phyloP scores from a whole-genome alignment of 1,140 invertebrate genomes.

The Chrysoperla carnea region DNA sequence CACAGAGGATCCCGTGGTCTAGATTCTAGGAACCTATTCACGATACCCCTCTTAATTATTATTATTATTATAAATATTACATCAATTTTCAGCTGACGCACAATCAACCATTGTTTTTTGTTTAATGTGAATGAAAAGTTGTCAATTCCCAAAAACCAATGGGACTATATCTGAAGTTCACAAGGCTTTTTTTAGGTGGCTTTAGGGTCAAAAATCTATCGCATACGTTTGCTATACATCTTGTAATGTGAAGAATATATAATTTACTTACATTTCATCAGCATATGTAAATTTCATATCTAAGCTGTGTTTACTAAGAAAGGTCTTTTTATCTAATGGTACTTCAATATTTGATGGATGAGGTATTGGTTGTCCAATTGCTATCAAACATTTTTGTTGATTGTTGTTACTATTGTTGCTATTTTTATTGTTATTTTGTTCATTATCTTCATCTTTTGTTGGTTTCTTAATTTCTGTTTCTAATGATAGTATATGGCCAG shows the following conservation, averaged over 20 bases:
- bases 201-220: too few species aligned
- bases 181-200: too few species aligned
- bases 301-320: slow-evolving; percentile 77
- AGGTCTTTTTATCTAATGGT: slow-evolving; percentile 71
- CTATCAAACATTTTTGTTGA: slow-evolving; percentile 41
- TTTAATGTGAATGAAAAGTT: too few species aligned
- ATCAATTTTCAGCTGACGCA: too few species aligned
- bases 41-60: too few species aligned
- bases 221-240: too few species aligned
- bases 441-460: slow-evolving; percentile 7
- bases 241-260: not conserved
- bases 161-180: too few species aligned
- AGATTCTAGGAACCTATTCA: too few species aligned
- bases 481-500: slow-evolving; percentile 48
- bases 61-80: too few species aligned
- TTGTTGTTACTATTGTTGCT: slow-evolving; percentile 13
- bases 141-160: too few species aligned
- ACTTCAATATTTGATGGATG: slow-evolving; percentile 87
- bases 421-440: slow-evolving; percentile 6
- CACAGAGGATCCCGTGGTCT: too few species aligned
- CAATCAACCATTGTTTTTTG: too few species aligned
- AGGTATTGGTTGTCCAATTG: slow-evolving; percentile 74
- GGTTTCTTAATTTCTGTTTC: slow-evolving; percentile 17
- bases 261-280: slow-evolving; percentile 68
- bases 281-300: slow-evolving; percentile 91